Evolutionary conservation across 2,888 invertebrate genomes (phyloP), one percentile per base, ranked within the genome.

Genomic region (Hylaea fasciaria): DNA sequence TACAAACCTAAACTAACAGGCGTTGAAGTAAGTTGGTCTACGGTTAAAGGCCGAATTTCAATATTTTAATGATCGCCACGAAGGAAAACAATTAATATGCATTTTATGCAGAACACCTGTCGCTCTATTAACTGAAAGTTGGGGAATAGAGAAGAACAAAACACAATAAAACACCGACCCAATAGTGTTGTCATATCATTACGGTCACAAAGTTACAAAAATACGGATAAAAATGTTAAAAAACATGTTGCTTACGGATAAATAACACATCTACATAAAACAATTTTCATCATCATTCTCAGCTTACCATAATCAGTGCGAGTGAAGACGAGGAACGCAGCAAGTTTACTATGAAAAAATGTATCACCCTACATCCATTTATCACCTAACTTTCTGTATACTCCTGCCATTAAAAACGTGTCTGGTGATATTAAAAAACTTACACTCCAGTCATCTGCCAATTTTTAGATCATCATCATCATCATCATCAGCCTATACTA

Each of bases 11-110:
- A 22, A 22, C 22, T 22, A 22, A 22, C 22, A 22, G 22, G 22
- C 22, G 22, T 22, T 3, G 2, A 5, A 22, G 22, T 22, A 22
- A 22, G 22, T 22, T 5, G 5, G 2, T 22, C 22, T 5, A 5
- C 22, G 22, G 22, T 22, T 28, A 45, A 35, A 39, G n/a, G 14
- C 13, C 9, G 29, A 29, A 51, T 41, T 41, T 29, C 28, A 50
- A 40, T 28, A 51, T 51, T 43, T 32, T 41, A 51, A 41, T 32
- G 43, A 49, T 37, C 37, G 13, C 45, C 44, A 5, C 13, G 44
- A 22, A 13, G 22, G 22, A 22, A 22, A 22, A 22, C 45, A 45
- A 16, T 17, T 32, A 47, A 54, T 16, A 41, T 47, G 16, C 32
- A 40, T 17, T 37, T 40, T 46, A 29, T 41, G 41, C 28, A 28